Base-by-base conservation (phyloP, 2,113 vertebrate species). In the Macrotus californicus region DNA sequence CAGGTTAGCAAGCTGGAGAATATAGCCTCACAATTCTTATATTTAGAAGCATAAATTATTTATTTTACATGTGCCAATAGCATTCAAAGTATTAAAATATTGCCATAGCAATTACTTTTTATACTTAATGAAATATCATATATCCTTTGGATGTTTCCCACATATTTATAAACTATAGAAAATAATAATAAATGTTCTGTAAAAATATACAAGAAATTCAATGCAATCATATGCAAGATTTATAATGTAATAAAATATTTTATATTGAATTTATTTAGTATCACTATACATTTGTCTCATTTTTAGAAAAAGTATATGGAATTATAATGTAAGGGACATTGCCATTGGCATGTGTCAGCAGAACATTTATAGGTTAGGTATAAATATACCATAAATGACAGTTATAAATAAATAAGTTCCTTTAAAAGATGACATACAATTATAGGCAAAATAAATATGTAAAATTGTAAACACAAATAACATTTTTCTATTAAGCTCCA, bases 31-130 rank as follows among this genome's bases (percentile, higher is more conserved):
- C 10, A 69, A 50, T 80, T 89, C 6, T 93, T 87, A 56, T 29
- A 70, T 52, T 91, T 89, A 50, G 70, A 92, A 87, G 56, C n/a
- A 91, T 52, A 91, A 89, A 83, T 87, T 91, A 79, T 64, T n/a
- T n/a, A 72, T 36, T 82, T 89, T 61, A 93, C 64, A 61, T 39
- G 6, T 82, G 21, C 22, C 18, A 52, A 76, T 50, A 80, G 50
- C 8, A 61, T 4, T 67, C 24, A 73, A 76, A 56, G n/a, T 72
- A 82, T 89, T 52, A 81, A 34, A 77, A 21, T 59, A 7, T 3
- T 84, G 36, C 29, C 0, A 39, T 52, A 31, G 4, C 2, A 75
- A 64, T 89, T 54, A 70, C 2, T 46, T 87, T 69, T 70, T 22
- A 56, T 73, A 22, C 6, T 67, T 93, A 52, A 79, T 92, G 86